Base-by-base conservation (phyloP, 2,113 vertebrate genomes). In the Leucosticte australis region DNA sequence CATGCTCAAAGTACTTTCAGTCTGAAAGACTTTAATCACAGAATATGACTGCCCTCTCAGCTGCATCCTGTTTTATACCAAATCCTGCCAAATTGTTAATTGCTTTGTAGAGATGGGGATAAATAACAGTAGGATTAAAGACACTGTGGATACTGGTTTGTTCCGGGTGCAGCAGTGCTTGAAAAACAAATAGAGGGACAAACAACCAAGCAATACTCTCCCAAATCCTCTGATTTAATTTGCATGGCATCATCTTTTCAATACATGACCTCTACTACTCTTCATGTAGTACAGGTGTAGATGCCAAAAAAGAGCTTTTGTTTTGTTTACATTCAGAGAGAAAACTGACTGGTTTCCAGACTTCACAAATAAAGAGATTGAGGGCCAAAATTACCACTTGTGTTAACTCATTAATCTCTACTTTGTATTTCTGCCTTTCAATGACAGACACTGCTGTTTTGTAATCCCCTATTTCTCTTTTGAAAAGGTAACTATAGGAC, bases 221-320 rank as follows among this genome's bases (percentile, higher is more conserved):
- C 11, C 15, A 92, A 95, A 97, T 92, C 87, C 88, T 90, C 88
- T 95, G 75, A 71, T 24, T 85, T 79, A 73, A 62, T 92, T 90
- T 86, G 71, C 49, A 41, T 47, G 56, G 41, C 47, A 75, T 44
- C 59, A 33, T 77, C 55, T 83, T 91, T 71, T 88, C 27, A 27
- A 7, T 77, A 70, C 7, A 22, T 80, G 55, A 86, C 28, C 47
- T 86, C 59, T 24, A 4, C 33, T 47, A 31, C 11, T 90, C 46
- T 85, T 88, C 56, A 9, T 74, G 53, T 52, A 69, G 18, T 68
- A 52, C 7, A 67, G 39, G 9, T 86, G 23, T 14, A 69, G 47
- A 52, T 88, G 87, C 90, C 82, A 92, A 62, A 92, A 87, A 55
- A 57, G 39, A 71, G 41, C 35, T 56, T 85, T 52, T 86, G 10